Evolutionary conservation across 2,797 vertebrate genomes (phyloP), one percentile per base, ranked within the genome.

Genomic region (Hoplostethus atlanticus): DNA sequence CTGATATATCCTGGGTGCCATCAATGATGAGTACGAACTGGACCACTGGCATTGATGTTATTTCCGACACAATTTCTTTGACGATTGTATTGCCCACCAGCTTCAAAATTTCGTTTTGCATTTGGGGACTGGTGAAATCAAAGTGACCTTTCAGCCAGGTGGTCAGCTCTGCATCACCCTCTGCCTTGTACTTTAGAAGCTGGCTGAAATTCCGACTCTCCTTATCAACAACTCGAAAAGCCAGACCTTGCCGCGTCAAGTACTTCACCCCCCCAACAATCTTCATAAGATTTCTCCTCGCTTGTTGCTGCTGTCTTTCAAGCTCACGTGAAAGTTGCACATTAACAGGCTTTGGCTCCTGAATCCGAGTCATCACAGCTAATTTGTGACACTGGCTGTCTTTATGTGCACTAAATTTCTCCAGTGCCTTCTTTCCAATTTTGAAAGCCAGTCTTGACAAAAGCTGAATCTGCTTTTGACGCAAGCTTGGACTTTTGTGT

Each of bases 21-120:
- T 65, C 62, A 71, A 68, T 70, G 56, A 31, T 77, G 57, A 56
- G 62, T 73, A 0, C 48, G 40, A 70, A 69, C 69, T 60, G 53
- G 57, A 64, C 72, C 17, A 72, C 46, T 34, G 62, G 31, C 16
- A 40, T 15, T 57, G 31, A 44, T 61, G 48, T 42, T 42, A 73
- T 47, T 40, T 48, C 13, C 3, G 0, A 3, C 56, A 55, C 64
- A 58, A 81, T 69, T 46, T 30, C 34, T 73, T 71, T 77, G 34
- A 64, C 31, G 63, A 73, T 65, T 28, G 40, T 36, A 38, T 73
- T 77, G 62, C 54, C 55, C 50, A 65, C 25, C 58, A 64, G 25
- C 40, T 76, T 57, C 50, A 77, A 73, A 44, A 77, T 48, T 59
- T 72, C 4, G 66, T 71, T 82, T 68, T 75, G 64, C 17, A 67